Conservation (phyloP, 2,797 vertebrate species). For the Bradypus variegatus region DNA sequence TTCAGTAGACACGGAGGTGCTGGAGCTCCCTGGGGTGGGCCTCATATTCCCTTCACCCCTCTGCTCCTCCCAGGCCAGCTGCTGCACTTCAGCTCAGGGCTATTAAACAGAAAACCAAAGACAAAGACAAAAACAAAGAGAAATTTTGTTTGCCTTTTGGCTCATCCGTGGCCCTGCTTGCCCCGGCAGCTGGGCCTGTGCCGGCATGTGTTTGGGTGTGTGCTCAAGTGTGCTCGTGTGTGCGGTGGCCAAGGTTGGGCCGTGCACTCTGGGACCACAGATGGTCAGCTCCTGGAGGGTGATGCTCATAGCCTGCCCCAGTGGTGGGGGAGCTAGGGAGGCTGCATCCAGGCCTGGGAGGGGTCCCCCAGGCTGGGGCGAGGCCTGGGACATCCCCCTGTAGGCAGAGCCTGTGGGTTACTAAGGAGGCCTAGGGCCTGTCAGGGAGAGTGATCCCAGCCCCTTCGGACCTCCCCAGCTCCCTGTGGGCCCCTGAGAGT, state of each 20-base stretch:
- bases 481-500: not conserved
- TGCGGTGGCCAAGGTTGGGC: not conserved
- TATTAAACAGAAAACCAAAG: slow-evolving; percentile 39
- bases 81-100: not conserved
- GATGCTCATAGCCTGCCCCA: not conserved
- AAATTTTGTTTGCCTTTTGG: slow-evolving; percentile 51
- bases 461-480: not conserved
- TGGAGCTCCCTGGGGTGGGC: not conserved
- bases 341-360: not conserved
- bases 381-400: not conserved
- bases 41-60: not conserved
- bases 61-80: slow-evolving; percentile 17
- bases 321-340: too few species aligned
- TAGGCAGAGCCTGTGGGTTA: not conserved
- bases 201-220: slow-evolving; percentile 39
- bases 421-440: not conserved
- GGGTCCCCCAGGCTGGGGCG: not conserved
- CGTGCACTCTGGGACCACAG: not conserved
- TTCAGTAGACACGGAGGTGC: not conserved
- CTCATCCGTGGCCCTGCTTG: slow-evolving; percentile 34
- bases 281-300: not conserved
- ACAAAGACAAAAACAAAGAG: slow-evolving; percentile 43
- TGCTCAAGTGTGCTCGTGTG: not conserved
- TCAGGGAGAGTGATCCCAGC: not conserved
- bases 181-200: slow-evolving; percentile 44